phyloP scores from a whole-genome alignment of 2,888 invertebrate genomes.

The Perdita meconis region DNA sequence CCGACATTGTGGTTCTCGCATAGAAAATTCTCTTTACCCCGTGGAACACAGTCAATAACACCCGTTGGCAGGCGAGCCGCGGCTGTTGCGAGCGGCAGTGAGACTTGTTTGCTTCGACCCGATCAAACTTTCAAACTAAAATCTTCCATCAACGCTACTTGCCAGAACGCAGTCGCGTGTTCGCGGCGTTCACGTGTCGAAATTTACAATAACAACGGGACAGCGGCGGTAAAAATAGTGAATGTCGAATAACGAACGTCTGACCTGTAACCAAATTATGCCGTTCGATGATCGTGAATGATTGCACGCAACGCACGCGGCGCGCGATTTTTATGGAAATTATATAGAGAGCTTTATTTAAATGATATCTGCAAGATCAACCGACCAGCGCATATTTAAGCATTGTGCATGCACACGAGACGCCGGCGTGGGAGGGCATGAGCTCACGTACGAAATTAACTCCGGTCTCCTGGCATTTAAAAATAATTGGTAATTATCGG shows the following conservation, averaged over 20 bases:
- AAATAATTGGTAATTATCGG: conserved; percentile 74
- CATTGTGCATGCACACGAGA: conserved; percentile 61
- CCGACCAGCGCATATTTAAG: conserved; percentile 25
- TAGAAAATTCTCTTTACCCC: conserved; percentile 1
- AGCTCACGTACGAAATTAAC: conserved; percentile 76
- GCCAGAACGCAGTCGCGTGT: no score
- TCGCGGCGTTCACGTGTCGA: no score
- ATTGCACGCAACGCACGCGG: neutral
- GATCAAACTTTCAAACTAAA: neutral
- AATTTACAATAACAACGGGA: neutral
- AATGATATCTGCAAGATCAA: conserved; percentile 22
- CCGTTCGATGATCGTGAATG: conserved; percentile 15
- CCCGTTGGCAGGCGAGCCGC: neutral
- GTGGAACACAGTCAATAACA: neutral
- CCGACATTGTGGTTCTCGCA: neutral
- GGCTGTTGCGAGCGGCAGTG: neutral
- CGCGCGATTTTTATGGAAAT: conserved; percentile 7
- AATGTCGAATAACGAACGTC: neutral
- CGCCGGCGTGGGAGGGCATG: conserved; percentile 66
- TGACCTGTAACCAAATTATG: conserved; percentile 29
- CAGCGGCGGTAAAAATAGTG: neutral
- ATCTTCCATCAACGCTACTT: no score
- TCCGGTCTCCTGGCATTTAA: conserved; percentile 65
- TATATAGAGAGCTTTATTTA: neutral
- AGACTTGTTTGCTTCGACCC: neutral